A percentile compares a stretch with the other conserved stretches of the same genome.
phyloP scores from a whole-genome alignment of 1,140 invertebrate genomes.

The Lepidurus couesii region DNA sequence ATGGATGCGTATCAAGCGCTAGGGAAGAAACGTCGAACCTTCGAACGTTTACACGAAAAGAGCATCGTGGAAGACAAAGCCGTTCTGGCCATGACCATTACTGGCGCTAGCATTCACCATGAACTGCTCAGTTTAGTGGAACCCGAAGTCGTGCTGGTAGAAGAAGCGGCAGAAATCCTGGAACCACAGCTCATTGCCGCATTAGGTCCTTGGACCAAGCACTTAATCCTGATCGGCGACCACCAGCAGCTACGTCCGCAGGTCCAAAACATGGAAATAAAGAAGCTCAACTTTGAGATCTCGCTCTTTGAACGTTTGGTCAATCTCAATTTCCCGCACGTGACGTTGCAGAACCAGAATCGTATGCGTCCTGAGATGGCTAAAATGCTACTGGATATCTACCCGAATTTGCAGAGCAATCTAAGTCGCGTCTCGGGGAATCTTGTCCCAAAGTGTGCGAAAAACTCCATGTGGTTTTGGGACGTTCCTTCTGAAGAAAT shows the following conservation, averaged over 20 bases:
- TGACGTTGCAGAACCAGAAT: constrained; percentile 30
- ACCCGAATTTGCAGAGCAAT: constrained; percentile 28
- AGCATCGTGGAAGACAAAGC: constrained; percentile 25
- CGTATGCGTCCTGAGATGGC: constrained; percentile 41
- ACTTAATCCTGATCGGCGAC: constrained; percentile 45
- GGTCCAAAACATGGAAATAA: constrained; percentile 37
- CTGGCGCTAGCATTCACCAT: constrained; percentile 46
- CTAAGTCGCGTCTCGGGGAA: background rate
- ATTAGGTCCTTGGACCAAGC: constrained; percentile 46
- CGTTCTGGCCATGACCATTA: constrained; percentile 50
- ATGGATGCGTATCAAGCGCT: constrained; percentile 27
- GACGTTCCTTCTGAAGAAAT: background rate
- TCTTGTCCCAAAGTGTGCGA: background rate
- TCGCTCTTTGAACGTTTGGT: constrained; percentile 43
- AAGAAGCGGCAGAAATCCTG: constrained; percentile 52
- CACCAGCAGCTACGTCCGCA: constrained; percentile 41
- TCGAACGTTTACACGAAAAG: constrained; percentile 27
- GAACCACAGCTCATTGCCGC: constrained; percentile 47
- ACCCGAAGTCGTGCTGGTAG: constrained; percentile 46
- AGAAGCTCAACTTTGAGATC: constrained; percentile 39
- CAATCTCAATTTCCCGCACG: constrained; percentile 36
- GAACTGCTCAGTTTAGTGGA: constrained; percentile 42
- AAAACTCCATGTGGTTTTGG: constrained; percentile 27
- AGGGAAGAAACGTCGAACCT: constrained; percentile 19
- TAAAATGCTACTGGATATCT: constrained; percentile 34